phyloP scores from a whole-genome alignment of 1,140 invertebrate species.

The Plectrocnemia conspersa region DNA sequence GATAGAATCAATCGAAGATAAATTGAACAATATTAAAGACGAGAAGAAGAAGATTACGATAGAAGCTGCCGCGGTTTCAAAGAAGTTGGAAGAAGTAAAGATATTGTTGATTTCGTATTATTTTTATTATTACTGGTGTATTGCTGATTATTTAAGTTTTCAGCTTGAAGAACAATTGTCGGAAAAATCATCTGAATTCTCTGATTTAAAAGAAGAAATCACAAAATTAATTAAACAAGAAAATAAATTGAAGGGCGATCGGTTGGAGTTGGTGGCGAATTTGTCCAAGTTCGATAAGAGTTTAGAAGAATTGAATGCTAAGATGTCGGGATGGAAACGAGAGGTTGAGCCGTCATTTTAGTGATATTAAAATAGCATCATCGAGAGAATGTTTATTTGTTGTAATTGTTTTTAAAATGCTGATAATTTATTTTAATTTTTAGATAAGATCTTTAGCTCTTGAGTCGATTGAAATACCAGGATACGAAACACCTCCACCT shows the following conservation, averaged over 20 bases:
- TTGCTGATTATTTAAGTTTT: too few species aligned
- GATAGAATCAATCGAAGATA: constrained; percentile 58
- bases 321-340: constrained; percentile 51
- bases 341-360: constrained; percentile 39
- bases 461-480: constrained; percentile 61
- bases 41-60: constrained; percentile 57
- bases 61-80: constrained; percentile 53
- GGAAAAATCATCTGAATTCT: constrained; percentile 51
- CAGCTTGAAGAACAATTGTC: constrained; percentile 52
- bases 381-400: not conserved
- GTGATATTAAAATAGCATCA: not conserved
- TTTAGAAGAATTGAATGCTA: constrained; percentile 60
- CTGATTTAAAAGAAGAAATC: constrained; percentile 59
- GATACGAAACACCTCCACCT: constrained; percentile 41
- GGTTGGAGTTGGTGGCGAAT: constrained; percentile 74
- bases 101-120: not conserved
- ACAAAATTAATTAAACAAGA: constrained; percentile 58
- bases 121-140: too few species aligned
- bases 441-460: constrained; percentile 63
- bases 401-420: not conserved
- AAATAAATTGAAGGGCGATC: constrained; percentile 62
- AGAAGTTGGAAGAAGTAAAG: constrained; percentile 47
- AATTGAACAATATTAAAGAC: constrained; percentile 56
- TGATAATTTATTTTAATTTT: constrained; percentile 30
- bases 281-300: constrained; percentile 60